These are phyloP conservation scores for Macrotrachela quadricornifera DNA, from an alignment of 1,140 invertebrate genomes.

Conservation along the genomic window DNA sequence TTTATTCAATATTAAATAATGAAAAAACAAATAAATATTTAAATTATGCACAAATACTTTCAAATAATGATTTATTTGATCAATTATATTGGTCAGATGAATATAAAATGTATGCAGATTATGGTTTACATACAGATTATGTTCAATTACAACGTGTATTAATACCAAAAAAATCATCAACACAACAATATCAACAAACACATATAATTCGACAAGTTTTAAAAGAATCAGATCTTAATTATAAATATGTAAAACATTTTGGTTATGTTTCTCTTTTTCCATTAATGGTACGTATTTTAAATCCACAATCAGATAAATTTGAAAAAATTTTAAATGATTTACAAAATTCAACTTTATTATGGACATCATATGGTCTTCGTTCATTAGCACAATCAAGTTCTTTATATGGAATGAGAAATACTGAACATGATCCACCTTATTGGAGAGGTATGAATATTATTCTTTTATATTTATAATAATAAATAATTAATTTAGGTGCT, in stretches of 20 bases:
- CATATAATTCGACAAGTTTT: neutral
- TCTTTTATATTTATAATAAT: too few species aligned
- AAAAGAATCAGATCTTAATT: too few species aligned
- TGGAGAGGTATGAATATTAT: constrained; percentile 46
- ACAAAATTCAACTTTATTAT: constrained; percentile 43
- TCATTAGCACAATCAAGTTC: constrained; percentile 67
- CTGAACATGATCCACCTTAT: constrained; percentile 91
- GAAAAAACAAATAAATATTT: constrained; percentile 28
- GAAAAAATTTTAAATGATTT: constrained; percentile 55
- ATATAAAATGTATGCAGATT: constrained; percentile 37
- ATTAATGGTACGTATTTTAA: constrained; percentile 59
- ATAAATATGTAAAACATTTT: constrained; percentile 53
- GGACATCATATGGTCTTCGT: constrained; percentile 73
- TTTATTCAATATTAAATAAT: neutral
- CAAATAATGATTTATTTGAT: constrained; percentile 55
- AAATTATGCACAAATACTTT: constrained; percentile 44
- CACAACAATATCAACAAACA: constrained; percentile 24
- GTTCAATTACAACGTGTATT: constrained; percentile 36
- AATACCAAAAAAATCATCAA: constrained; percentile 9
- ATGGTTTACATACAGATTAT: constrained; percentile 65
- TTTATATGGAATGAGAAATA: constrained; percentile 77
- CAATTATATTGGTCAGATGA: constrained; percentile 58
- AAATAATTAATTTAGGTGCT: constrained; percentile 30
- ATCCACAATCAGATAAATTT: constrained; percentile 58
- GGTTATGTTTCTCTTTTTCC: constrained; percentile 93